phyloP scores from a whole-genome alignment of 30 jellyfish, hydroid and myxozoan genomes.

The Pelagia noctiluca region DNA sequence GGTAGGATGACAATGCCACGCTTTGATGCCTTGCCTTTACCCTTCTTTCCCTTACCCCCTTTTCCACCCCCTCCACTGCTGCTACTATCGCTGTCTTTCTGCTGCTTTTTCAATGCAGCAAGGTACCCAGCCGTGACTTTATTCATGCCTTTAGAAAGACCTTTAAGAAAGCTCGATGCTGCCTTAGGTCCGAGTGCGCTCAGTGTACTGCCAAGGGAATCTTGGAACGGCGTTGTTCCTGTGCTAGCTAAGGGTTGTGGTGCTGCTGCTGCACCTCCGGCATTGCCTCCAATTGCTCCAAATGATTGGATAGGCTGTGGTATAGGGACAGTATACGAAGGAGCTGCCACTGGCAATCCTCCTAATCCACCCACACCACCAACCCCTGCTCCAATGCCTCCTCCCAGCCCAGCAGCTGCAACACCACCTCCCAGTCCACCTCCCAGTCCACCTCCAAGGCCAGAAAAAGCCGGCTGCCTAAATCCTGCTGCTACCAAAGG shows the following conservation, averaged over 20 bases:
- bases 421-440: constrained; percentile 68
- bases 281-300: constrained; percentile 58
- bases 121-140: constrained; percentile 83
- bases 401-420: constrained; percentile 69
- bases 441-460: constrained; percentile 60
- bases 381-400: constrained; percentile 49
- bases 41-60: constrained; percentile 69
- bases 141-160: constrained; percentile 91
- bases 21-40: constrained; percentile 54
- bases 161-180: constrained; percentile 78
- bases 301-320: constrained; percentile 50
- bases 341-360: constrained; percentile 23
- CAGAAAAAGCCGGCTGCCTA: constrained; percentile 51
- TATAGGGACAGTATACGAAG: constrained; percentile 23
- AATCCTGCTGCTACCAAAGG: constrained; percentile 37
- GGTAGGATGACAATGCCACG: constrained; percentile 67
- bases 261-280: constrained; percentile 64
- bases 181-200: constrained; percentile 81
- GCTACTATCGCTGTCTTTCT: constrained; percentile 27
- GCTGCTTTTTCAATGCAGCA: constrained; percentile 70
- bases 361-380: constrained; percentile 35
- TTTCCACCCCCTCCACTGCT: constrained; percentile 40
- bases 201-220: constrained; percentile 67
- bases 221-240: too few species aligned
- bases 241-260: constrained; percentile 84